phyloP scores from a whole-genome alignment of 2,888 invertebrate species.

The Sarcophaga carnaria region DNA sequence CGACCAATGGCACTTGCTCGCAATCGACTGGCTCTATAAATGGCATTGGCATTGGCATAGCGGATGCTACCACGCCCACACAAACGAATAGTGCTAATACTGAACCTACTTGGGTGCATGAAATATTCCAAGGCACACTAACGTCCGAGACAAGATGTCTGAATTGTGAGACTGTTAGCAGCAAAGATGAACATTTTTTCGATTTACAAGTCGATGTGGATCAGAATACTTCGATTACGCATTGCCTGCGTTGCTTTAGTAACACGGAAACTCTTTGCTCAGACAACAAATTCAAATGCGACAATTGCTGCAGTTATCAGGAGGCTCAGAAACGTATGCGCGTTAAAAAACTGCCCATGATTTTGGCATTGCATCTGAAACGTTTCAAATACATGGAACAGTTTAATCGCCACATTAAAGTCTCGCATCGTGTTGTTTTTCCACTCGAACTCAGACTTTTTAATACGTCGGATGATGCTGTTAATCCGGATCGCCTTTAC shows the following conservation, averaged over 20 bases:
- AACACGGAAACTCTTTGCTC: constrained; percentile 99
- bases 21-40: constrained; percentile 77
- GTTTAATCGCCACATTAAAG: constrained; percentile 98
- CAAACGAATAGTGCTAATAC: constrained; percentile 76
- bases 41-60: constrained; percentile 73
- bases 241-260: constrained; percentile 98
- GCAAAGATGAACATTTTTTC: constrained; percentile 99
- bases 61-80: constrained; percentile 74
- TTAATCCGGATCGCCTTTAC: constrained; percentile 98
- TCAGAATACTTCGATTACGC: constrained; percentile 99
- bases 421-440: constrained; percentile 99
- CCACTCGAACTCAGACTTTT: constrained; percentile 98
- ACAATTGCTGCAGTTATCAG: constrained; percentile 99
- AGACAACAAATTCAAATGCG: constrained; percentile 99
- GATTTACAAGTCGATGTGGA: constrained; percentile 99
- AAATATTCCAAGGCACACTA: constrained; percentile 99
- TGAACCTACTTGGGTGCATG: constrained; percentile 99
- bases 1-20: constrained; percentile 76
- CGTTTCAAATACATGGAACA: constrained; percentile 98
- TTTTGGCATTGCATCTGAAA: constrained; percentile 98
- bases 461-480: constrained; percentile 99
- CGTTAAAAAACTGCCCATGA: constrained; percentile 98
- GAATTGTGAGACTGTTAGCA: constrained; percentile 99
- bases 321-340: constrained; percentile 99
- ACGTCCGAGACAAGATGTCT: constrained; percentile 99